Evolutionary conservation across 2,888 invertebrate species (phyloP).

Genomic region (Trachelus iudaicus): DNA sequence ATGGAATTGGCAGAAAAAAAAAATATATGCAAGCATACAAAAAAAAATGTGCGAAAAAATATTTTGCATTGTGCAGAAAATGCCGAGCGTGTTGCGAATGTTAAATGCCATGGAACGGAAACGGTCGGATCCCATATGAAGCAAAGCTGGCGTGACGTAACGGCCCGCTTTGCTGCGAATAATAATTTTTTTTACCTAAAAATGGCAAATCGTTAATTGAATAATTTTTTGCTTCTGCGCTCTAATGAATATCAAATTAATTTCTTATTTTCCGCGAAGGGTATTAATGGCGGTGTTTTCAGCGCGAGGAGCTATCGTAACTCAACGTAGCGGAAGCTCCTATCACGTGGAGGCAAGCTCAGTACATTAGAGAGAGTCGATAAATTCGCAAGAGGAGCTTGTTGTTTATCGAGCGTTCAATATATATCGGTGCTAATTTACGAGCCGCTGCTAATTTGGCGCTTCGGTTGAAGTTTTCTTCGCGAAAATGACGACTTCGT

Average conservation of each 20-base stretch:
- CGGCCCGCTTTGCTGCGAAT: not conserved
- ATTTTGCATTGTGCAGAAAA: not conserved
- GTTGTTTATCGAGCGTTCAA: not conserved
- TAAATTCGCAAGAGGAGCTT: not conserved
- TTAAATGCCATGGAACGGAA: not conserved
- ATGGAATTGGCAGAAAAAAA: not conserved
- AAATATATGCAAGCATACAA: too few species aligned
- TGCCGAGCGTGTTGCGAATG: not conserved
- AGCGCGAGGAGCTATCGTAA: not conserved
- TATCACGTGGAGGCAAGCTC: slow-evolving; percentile 25
- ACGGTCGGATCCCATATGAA: not conserved
- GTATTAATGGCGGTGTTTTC: not conserved
- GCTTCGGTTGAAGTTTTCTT: not conserved
- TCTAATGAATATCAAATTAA: not conserved
- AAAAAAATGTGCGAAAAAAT: not conserved
- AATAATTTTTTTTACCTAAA: not conserved
- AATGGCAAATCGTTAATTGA: not conserved
- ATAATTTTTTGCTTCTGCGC: not conserved
- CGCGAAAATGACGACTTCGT: not conserved
- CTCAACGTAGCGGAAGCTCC: slow-evolving; percentile 27
- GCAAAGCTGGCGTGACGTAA: not conserved
- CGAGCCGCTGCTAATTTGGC: not conserved
- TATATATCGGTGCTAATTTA: not conserved
- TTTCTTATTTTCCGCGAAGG: not conserved
- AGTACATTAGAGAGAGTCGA: slow-evolving; percentile 1